Evolutionary conservation across 2,797 vertebrate species (phyloP).

Genomic region (Gastrophryne carolinensis): DNA sequence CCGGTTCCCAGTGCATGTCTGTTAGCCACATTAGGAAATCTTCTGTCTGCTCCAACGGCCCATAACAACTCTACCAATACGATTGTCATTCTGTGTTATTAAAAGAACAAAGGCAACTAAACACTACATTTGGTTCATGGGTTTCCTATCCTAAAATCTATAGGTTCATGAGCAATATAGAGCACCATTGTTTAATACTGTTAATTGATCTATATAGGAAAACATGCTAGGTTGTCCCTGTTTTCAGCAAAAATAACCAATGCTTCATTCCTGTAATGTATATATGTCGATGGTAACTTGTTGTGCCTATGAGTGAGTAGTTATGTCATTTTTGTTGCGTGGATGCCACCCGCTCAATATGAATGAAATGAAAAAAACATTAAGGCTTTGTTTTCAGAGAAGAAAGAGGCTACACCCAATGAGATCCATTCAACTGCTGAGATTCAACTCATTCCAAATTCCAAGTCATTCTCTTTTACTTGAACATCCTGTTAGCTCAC

Average conservation of each 20-base stretch:
- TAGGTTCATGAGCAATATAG: conserved; percentile 99
- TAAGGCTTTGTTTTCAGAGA: conserved; percentile 78
- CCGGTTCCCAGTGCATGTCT: conserved; percentile 95
- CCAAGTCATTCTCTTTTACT: conserved; percentile 62
- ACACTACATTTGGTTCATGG: conserved; percentile 86
- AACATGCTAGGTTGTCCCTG: conserved; percentile 84
- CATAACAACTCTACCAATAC: conserved; percentile 90
- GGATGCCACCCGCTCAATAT: conserved; percentile 90
- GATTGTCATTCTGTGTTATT: conserved; percentile 91
- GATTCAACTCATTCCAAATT: conserved; percentile 58
- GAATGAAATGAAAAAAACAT: conserved; percentile 62
- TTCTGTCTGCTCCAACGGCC: conserved; percentile 91
- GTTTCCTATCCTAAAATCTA: conserved; percentile 91
- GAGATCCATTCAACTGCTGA: conserved; percentile 68
- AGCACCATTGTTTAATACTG: conserved; percentile 95
- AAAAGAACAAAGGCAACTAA: conserved; percentile 69
- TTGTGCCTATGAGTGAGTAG: conserved; percentile 86
- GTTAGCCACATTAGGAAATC: conserved; percentile 94
- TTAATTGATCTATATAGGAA: conserved; percentile 90
- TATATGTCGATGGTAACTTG: conserved; percentile 90
- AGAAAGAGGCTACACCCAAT: conserved; percentile 63
- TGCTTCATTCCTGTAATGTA: conserved; percentile 93
- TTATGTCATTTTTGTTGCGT: conserved; percentile 83
- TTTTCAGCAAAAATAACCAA: conserved; percentile 88
- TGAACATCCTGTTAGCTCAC: conserved; percentile 63